Base-by-base conservation (phyloP, 2,888 invertebrate genomes). In the Leptinotarsa tumamoca region DNA sequence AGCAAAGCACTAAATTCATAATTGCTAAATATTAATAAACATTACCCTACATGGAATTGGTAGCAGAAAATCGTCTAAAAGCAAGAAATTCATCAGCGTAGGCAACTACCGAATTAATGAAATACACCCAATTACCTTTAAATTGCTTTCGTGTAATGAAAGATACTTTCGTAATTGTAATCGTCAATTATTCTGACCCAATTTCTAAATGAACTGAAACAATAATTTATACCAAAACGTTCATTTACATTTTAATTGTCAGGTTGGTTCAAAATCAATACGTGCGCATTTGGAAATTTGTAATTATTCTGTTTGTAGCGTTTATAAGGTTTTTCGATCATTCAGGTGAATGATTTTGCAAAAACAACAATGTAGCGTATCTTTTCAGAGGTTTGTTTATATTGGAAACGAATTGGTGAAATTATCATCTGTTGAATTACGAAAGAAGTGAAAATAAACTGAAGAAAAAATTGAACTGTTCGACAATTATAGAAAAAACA, bases 191-290 rank as follows among this genome's bases (percentile, higher is more conserved):
- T 63, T 70, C 50, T 72, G 72, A 61, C 71, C 76, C 68, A 77
- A 63, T 77, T 77, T 76, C 69, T 54, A 33, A 74, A 69, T 73
- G 67, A 70, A 70, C 70, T 21, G 63, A 73, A 73, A 72, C 73
- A 76, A 76, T 76, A 70, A 76, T 71, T 76, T 73, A 73, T 73
- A 63, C 67, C 67, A 61, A 71, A 67, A 76, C 70, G 76, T 73
- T 73, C 61, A 70, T 70, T 76, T 76, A 67, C 76, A 66, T 73
- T 76, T 73, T 72, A 76, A 76, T 76, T 76, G 71, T 76, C 76
- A 76, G 71, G 73, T 68, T 70, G 76, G 67, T 58, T 70, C 52
- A 67, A 73, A 73, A 73, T 76, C 70, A 73, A 76, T 72, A 58
- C 66, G 61, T 52, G 68, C 68, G 63, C 52, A 73, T 68, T 67